Conservation (phyloP, 1,140 invertebrate species). For the Vanessa atalanta region DNA sequence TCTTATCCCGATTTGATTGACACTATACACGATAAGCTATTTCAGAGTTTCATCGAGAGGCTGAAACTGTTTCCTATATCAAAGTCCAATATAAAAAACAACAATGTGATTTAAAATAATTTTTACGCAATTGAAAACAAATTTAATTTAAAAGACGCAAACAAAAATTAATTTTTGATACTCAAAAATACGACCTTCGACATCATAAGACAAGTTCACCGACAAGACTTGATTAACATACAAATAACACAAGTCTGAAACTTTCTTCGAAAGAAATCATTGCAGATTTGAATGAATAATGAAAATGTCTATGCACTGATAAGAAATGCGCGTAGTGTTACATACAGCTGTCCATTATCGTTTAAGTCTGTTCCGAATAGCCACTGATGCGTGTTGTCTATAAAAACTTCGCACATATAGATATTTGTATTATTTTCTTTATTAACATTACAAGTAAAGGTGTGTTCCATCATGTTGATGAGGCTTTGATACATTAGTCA, state of each 20-base stretch:
- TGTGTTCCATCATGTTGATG: not conserved
- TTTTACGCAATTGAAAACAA: too few relatives aligned
- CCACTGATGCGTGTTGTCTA: conserved; percentile 23
- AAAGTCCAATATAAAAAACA: not conserved
- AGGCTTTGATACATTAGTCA: not conserved
- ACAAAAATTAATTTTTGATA: too few relatives aligned
- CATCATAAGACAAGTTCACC: too few relatives aligned
- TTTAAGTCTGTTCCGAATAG: conserved; percentile 26
- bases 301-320: conserved; percentile 16
- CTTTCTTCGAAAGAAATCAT: conserved; percentile 10
- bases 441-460: not conserved
- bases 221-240: too few relatives aligned
- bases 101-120: not conserved
- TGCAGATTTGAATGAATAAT: not conserved
- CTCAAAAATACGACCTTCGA: too few relatives aligned
- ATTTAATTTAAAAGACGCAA: too few relatives aligned
- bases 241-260: not conserved
- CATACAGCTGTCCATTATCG: conserved; percentile 21
- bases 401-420: conserved; percentile 20
- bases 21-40: not conserved
- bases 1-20: not conserved
- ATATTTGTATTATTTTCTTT: not conserved
- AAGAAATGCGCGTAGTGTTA: conserved; percentile 11
- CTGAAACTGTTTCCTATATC: not conserved
- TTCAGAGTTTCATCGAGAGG: too few relatives aligned